phyloP scores from a whole-genome alignment of 2,113 vertebrate species.

The Pungitius pungitius region DNA sequence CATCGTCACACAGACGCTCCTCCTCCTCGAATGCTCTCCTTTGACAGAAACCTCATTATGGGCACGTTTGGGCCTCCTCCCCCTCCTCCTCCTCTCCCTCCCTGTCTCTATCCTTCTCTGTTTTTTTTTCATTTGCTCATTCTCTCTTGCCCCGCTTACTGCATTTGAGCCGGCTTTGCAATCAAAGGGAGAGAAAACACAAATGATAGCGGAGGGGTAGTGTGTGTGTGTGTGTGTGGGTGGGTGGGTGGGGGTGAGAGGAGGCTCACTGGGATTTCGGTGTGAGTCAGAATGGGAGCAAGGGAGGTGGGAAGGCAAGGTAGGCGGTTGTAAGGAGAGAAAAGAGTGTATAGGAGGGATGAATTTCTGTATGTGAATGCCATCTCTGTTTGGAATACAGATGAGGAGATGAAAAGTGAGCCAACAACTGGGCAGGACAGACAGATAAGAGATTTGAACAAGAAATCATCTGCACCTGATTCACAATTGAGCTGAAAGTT shows the following conservation, averaged over 20 bases:
- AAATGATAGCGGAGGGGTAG: constrained; percentile 72
- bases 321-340: constrained; percentile 71
- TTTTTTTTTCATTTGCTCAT: constrained; percentile 64
- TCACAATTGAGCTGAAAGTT: constrained; percentile 32
- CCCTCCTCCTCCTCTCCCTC: constrained; percentile 21
- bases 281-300: constrained; percentile 80
- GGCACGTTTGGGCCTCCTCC: constrained; percentile 64
- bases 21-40: constrained; percentile 52
- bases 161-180: constrained; percentile 74
- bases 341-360: constrained; percentile 61
- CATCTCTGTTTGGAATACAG: constrained; percentile 77
- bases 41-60: constrained; percentile 72
- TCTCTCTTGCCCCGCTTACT: constrained; percentile 71
- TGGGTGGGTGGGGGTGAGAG: background rate
- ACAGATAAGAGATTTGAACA: constrained; percentile 50
- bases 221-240: background rate
- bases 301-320: constrained; percentile 71
- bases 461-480: constrained; percentile 53
- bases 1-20: constrained; percentile 15
- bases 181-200: constrained; percentile 81
- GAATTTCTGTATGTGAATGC: constrained; percentile 66
- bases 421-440: constrained; percentile 58
- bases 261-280: constrained; percentile 77
- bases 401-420: constrained; percentile 62
- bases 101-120: constrained; percentile 26